Conservation (phyloP, 2,888 invertebrate genomes). For the Romanomermis culicivorax region DNA sequence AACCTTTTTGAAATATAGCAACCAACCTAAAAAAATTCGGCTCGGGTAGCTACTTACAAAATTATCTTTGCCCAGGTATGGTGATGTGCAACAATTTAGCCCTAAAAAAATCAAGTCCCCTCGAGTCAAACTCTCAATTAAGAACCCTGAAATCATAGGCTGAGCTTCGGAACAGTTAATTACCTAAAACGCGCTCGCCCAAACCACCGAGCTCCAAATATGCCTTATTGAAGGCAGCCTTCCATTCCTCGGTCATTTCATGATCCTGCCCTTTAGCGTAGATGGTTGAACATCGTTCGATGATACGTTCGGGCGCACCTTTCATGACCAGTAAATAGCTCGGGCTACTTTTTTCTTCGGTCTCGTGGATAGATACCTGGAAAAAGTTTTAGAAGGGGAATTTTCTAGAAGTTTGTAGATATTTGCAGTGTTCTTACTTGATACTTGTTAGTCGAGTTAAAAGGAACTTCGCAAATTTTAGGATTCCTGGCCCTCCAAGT, state of each 20-base stretch:
- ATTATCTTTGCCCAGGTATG: too few species aligned
- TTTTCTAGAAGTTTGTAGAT: too few species aligned
- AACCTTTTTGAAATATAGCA: too few species aligned
- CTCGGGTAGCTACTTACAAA: too few species aligned
- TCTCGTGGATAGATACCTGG: conserved; percentile 74
- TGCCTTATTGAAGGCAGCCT: conserved; percentile 40
- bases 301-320: conserved; percentile 64
- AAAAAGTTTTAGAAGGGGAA: too few species aligned
- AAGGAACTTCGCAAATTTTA: conserved; percentile 43
- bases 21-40: too few species aligned
- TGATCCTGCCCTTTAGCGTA: conserved; percentile 36
- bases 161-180: background rate
- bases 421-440: conserved; percentile 30
- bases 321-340: conserved; percentile 53
- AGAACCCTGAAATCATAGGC: too few species aligned
- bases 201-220: conserved; percentile 58
- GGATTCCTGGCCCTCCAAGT: conserved; percentile 35
- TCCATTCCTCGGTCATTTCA: conserved; percentile 35
- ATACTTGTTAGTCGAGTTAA: conserved; percentile 45
- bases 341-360: conserved; percentile 68
- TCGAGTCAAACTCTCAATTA: too few species aligned
- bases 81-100: too few species aligned
- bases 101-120: too few species aligned
- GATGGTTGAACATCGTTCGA: conserved; percentile 45
- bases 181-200: conserved; percentile 55